phyloP scores from a whole-genome alignment of 2,888 invertebrate species.

The Hermaeophaga mercurialis region DNA sequence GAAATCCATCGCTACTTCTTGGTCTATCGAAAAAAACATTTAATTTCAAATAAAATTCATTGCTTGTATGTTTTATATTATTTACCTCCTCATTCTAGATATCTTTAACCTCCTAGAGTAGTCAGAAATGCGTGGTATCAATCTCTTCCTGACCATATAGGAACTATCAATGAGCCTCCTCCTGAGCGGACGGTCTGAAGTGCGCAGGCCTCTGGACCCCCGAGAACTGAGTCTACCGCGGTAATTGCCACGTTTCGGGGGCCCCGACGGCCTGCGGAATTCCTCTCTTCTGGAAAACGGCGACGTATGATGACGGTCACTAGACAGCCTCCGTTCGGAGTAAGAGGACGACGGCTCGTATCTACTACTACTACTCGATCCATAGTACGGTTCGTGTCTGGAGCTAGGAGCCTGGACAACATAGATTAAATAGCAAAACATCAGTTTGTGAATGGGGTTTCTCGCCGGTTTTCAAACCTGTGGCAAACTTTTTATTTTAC shows the following conservation, averaged over 20 bases:
- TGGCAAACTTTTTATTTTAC: neutral
- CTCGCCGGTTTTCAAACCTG: slow-evolving; percentile 16
- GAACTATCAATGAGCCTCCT: slow-evolving; percentile 64
- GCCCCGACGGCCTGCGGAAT: slow-evolving; percentile 53
- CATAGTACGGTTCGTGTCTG: slow-evolving; percentile 52
- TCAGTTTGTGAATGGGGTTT: slow-evolving; percentile 10
- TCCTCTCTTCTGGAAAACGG: slow-evolving; percentile 52
- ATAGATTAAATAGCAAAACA: slow-evolving; percentile 35
- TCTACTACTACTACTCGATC: slow-evolving; percentile 54
- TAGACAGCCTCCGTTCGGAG: slow-evolving; percentile 63
- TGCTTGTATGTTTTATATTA: slow-evolving; percentile 26
- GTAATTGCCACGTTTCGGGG: slow-evolving; percentile 50
- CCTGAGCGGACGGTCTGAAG: slow-evolving; percentile 62
- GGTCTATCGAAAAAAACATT: too few relatives aligned
- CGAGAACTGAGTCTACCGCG: slow-evolving; percentile 57
- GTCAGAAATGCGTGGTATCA: slow-evolving; percentile 53
- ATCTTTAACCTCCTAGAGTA: slow-evolving; percentile 56
- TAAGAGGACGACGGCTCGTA: slow-evolving; percentile 62
- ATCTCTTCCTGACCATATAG: slow-evolving; percentile 63
- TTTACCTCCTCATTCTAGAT: slow-evolving; percentile 59
- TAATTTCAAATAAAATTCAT: slow-evolving; percentile 30
- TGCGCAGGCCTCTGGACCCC: slow-evolving; percentile 56
- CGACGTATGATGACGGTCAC: slow-evolving; percentile 52
- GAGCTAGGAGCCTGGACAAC: slow-evolving; percentile 57
- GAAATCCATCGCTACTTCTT: too few relatives aligned